These are phyloP conservation scores for Toxotes jaculatrix DNA, from an alignment of 2,113 vertebrate genomes.

Conservation along the genomic window DNA sequence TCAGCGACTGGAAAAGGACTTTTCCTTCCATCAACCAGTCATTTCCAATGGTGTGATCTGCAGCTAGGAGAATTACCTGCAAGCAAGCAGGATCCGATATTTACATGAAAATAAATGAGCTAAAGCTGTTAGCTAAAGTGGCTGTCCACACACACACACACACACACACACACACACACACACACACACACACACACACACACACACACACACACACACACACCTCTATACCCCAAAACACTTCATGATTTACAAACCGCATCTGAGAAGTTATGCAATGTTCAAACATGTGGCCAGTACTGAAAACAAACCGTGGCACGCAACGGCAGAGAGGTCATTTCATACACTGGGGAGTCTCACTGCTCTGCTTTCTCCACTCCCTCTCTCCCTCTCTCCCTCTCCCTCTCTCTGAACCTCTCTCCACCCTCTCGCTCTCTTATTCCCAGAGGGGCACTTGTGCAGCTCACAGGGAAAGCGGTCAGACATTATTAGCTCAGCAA, in stretches of 20 bases:
- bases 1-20: conserved; percentile 52
- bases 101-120: conserved; percentile 15
- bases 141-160: conserved; percentile 31
- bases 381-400: not conserved
- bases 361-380: conserved; percentile 9
- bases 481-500: conserved; percentile 74
- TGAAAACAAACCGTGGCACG: conserved; percentile 83
- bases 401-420: conserved; percentile 12
- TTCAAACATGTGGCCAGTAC: conserved; percentile 81
- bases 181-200: conserved; percentile 16
- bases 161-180: conserved; percentile 16
- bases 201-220: conserved; percentile 40
- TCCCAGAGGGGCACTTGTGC: conserved; percentile 62
- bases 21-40: conserved; percentile 15
- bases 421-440: conserved; percentile 28
- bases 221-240: conserved; percentile 56
- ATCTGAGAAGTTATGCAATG: conserved; percentile 80
- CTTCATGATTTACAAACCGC: conserved; percentile 79
- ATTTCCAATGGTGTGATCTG: conserved; percentile 36
- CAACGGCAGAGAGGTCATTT: conserved; percentile 77
- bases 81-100: conserved; percentile 1
- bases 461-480: conserved; percentile 62
- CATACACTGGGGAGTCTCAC: conserved; percentile 45
- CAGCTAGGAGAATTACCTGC: conserved; percentile 4
- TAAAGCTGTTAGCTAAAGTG: conserved; percentile 30